phyloP scores from a whole-genome alignment of 2,888 invertebrate species.

The Aporophyla lueneburgensis region DNA sequence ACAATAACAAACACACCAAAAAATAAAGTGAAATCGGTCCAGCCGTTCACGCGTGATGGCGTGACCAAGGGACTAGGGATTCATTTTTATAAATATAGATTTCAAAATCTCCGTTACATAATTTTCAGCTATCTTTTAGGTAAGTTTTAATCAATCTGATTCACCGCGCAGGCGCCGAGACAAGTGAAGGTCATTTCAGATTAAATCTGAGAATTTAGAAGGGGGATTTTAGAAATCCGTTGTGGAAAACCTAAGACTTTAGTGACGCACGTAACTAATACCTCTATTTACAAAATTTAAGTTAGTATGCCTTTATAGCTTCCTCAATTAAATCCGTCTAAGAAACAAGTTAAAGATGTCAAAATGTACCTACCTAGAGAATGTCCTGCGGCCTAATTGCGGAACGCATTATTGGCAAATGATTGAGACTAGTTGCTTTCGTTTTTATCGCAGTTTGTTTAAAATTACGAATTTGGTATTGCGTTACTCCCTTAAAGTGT shows the following conservation, averaged over 20 bases:
- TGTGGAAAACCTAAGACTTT: slow-evolving; percentile 41
- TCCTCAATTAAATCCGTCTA: background rate
- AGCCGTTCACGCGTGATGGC: too few relatives aligned
- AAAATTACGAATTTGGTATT: too few relatives aligned
- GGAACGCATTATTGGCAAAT: too few relatives aligned
- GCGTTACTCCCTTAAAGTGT: too few relatives aligned
- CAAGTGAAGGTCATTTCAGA: slow-evolving; percentile 37
- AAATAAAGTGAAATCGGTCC: too few relatives aligned
- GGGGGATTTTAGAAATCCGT: slow-evolving; percentile 50
- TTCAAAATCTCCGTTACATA: slow-evolving; percentile 1
- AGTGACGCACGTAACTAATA: slow-evolving; percentile 41
- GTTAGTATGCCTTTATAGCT: slow-evolving; percentile 10
- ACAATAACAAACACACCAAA: too few relatives aligned
- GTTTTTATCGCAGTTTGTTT: too few relatives aligned
- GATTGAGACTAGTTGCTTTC: too few relatives aligned
- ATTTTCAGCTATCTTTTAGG: background rate
- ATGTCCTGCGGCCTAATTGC: too few relatives aligned
- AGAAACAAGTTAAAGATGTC: background rate
- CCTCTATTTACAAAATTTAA: slow-evolving; percentile 9
- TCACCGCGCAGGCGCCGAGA: slow-evolving; percentile 16
- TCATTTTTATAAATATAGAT: too few relatives aligned
- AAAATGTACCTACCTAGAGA: background rate
- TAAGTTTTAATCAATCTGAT: slow-evolving; percentile 10
- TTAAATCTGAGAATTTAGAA: slow-evolving; percentile 38
- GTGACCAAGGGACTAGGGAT: too few relatives aligned